phyloP scores from a whole-genome alignment of 1,140 invertebrate genomes.

The Phymastichus coffea region DNA sequence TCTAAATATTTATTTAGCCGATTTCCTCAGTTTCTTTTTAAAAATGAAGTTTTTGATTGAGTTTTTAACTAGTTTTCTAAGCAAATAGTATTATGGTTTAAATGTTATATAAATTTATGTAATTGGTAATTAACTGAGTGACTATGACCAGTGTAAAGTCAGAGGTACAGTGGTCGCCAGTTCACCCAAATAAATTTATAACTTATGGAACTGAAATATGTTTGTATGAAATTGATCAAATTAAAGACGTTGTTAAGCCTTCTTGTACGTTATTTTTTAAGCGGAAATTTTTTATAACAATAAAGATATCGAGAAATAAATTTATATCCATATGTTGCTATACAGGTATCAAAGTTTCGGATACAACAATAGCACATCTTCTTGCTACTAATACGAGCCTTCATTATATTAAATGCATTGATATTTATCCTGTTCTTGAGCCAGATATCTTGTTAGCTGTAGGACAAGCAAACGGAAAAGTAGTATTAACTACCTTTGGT shows the following conservation, averaged over 20 bases:
- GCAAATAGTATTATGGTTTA: neutral
- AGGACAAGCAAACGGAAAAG: constrained; percentile 83
- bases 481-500: constrained; percentile 77
- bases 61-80: constrained; percentile 1
- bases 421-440: constrained; percentile 72
- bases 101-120: neutral
- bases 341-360: constrained; percentile 67
- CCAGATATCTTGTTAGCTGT: constrained; percentile 79
- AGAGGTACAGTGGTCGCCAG: constrained; percentile 80
- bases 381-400: constrained; percentile 67
- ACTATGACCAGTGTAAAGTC: constrained; percentile 55
- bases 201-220: constrained; percentile 84
- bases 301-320: too few relatives aligned
- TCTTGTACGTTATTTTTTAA: constrained; percentile 54
- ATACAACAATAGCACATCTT: constrained; percentile 66
- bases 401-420: constrained; percentile 74
- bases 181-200: constrained; percentile 76
- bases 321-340: constrained; percentile 19
- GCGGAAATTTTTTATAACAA: constrained; percentile 28
- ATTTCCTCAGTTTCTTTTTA: too few relatives aligned
- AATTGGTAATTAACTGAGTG: too few relatives aligned
- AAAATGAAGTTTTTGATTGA: constrained; percentile 12
- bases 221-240: constrained; percentile 72
- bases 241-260: constrained; percentile 61
- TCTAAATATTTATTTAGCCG: constrained; percentile 10